A percentile compares a stretch with the other conserved stretches of the same genome.
Evolutionary conservation across 2,797 vertebrate species (phyloP).

Genomic region (Lepilemur septentrionalis): DNA sequence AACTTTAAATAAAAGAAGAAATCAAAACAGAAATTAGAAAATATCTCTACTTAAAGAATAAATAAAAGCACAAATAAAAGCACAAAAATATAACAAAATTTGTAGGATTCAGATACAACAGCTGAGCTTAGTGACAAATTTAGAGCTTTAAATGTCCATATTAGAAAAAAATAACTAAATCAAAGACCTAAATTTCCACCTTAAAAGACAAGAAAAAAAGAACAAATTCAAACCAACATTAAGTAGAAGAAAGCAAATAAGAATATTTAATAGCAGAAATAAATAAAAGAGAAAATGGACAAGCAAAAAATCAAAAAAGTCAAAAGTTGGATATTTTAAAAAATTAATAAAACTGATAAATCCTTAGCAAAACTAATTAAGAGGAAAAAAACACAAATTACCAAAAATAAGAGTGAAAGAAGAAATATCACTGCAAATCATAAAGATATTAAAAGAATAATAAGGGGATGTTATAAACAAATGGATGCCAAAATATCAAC

Average conservation of each 20-base stretch:
- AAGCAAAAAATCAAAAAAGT: not conserved
- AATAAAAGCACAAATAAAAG: conserved; percentile 24
- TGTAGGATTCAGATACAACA: not conserved
- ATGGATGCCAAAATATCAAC: conserved; percentile 7
- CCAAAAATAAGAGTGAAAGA: not conserved
- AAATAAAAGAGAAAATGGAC: not conserved
- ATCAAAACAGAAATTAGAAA: not conserved
- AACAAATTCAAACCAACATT: not conserved
- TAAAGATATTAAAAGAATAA: not conserved
- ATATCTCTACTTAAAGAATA: not conserved
- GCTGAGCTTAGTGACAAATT: not conserved
- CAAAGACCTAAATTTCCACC: not conserved
- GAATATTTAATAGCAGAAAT: not conserved
- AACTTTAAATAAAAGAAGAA: not conserved
- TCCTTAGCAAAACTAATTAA: not conserved
- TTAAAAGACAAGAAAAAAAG: not conserved
- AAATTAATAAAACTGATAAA: not conserved
- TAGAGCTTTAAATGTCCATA: not conserved
- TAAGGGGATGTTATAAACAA: not conserved
- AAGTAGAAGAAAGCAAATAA: not conserved
- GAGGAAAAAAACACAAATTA: not conserved
- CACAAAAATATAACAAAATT: not conserved
- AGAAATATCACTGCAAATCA: not conserved
- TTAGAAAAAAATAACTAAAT: not conserved
- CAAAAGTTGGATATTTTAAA: conserved; percentile 27